These are phyloP conservation scores for Eupristina koningsbergeri DNA, from an alignment of 1,140 invertebrate genomes.

Conservation along the genomic window DNA sequence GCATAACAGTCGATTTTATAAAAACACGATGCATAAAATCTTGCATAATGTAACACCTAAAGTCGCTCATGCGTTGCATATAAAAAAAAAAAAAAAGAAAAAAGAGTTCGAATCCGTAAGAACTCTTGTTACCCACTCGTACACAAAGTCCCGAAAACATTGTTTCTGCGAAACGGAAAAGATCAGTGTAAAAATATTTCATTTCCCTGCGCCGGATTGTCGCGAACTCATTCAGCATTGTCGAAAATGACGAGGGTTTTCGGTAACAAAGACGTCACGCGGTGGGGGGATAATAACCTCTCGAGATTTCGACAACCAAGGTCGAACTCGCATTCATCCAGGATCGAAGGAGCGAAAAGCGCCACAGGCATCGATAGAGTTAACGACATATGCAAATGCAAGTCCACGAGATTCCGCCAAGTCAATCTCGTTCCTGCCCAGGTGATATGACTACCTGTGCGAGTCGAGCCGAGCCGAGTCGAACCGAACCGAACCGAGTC, in stretches of 20 bases:
- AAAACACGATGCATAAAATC: neutral
- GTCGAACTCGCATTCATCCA: neutral
- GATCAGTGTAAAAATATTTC: conserved; percentile 10
- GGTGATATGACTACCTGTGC: neutral
- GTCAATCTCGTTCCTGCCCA: neutral
- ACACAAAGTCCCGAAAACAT: neutral
- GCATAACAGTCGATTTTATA: neutral
- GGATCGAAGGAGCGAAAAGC: neutral
- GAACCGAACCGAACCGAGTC: neutral
- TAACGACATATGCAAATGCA: conserved; percentile 31
- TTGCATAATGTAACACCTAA: neutral
- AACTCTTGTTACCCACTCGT: too few species aligned
- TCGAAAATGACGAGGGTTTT: conserved; percentile 20
- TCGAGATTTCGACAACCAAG: conserved; percentile 20
- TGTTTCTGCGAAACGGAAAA: neutral
- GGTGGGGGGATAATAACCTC: neutral
- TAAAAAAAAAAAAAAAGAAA: too few species aligned
- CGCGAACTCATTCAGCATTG: conserved; percentile 13
- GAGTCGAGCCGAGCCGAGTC: too few species aligned
- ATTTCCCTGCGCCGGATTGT: neutral
- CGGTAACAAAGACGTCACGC: conserved; percentile 34
- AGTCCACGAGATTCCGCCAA: neutral
- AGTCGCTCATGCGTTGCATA: neutral
- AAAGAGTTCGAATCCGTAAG: neutral
- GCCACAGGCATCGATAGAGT: conserved; percentile 13